A percentile compares a stretch with the other conserved stretches of the same genome.
Conservation (phyloP, 1,140 invertebrate species). For the Plectrocnemia conspersa region DNA sequence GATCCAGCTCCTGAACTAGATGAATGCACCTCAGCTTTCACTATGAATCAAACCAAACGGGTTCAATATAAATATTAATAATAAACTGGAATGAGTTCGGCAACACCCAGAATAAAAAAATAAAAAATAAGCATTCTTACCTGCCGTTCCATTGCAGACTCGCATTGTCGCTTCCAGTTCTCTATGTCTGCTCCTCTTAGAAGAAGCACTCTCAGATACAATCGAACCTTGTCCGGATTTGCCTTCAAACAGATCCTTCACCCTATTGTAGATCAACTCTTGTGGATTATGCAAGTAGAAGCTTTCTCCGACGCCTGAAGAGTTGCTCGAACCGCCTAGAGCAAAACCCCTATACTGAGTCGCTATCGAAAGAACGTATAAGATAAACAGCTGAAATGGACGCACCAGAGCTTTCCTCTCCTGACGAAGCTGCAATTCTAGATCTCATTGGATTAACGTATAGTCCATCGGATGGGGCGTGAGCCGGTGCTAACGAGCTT, state of each 20-base stretch:
- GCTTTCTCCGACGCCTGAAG: slow-evolving; percentile 58
- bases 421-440: slow-evolving; percentile 42
- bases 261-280: slow-evolving; percentile 70
- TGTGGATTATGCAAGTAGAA: slow-evolving; percentile 80
- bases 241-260: slow-evolving; percentile 70
- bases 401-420: slow-evolving; percentile 48
- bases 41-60: slow-evolving; percentile 41
- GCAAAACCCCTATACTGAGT: background rate
- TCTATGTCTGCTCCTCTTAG: slow-evolving; percentile 26
- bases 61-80: background rate
- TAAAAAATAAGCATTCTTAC: slow-evolving; percentile 4
- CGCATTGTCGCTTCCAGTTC: slow-evolving; percentile 44
- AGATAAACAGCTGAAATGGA: slow-evolving; percentile 1
- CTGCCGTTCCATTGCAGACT: slow-evolving; percentile 13
- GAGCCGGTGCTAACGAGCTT: slow-evolving; percentile 40
- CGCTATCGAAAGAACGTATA: too few relatives aligned
- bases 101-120: background rate
- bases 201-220: background rate
- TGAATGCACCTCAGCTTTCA: slow-evolving; percentile 64
- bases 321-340: slow-evolving; percentile 41
- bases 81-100: too few relatives aligned
- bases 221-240: slow-evolving; percentile 29
- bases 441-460: slow-evolving; percentile 75
- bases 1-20: slow-evolving; percentile 57
- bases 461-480: slow-evolving; percentile 68